These are phyloP conservation scores for Reinhardtius hippoglossoides DNA, from an alignment of 2,113 vertebrate genomes.

Conservation along the genomic window DNA sequence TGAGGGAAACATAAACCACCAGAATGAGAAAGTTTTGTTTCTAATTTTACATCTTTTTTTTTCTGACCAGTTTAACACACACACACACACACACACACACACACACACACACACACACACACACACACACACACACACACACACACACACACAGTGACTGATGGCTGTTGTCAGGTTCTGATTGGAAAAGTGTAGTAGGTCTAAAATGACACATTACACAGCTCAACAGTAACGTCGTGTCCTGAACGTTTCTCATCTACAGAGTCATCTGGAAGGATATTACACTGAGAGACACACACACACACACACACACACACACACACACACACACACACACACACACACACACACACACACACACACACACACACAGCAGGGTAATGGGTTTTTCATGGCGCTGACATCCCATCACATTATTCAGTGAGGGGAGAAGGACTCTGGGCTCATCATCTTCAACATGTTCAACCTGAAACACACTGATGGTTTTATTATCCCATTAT, in stretches of 20 bases:
- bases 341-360: constrained; percentile 37
- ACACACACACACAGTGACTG: constrained; percentile 47
- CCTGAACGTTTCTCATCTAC: constrained; percentile 63
- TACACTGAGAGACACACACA: constrained; percentile 39
- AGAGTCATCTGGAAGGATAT: constrained; percentile 49
- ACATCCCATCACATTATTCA: constrained; percentile 61
- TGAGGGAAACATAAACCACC: not conserved
- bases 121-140: constrained; percentile 4
- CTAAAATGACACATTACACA: constrained; percentile 51
- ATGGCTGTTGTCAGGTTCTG: constrained; percentile 59
- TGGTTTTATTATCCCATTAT: too few species aligned
- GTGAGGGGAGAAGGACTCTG: constrained; percentile 46
- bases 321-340: constrained; percentile 10
- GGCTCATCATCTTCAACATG: not conserved
- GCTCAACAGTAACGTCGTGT: constrained; percentile 23
- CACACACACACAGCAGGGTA: constrained; percentile 24
- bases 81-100: not conserved
- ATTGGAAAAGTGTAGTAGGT: constrained; percentile 56
- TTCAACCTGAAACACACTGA: not conserved
- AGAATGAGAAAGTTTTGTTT: not conserved
- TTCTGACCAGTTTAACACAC: constrained; percentile 4
- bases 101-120: not conserved
- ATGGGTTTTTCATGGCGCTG: constrained; percentile 52
- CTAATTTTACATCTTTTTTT: not conserved
- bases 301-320: constrained; percentile 36